Evolutionary conservation across 2,113 vertebrate species (phyloP).

Genomic region (Carassius auratus): DNA sequence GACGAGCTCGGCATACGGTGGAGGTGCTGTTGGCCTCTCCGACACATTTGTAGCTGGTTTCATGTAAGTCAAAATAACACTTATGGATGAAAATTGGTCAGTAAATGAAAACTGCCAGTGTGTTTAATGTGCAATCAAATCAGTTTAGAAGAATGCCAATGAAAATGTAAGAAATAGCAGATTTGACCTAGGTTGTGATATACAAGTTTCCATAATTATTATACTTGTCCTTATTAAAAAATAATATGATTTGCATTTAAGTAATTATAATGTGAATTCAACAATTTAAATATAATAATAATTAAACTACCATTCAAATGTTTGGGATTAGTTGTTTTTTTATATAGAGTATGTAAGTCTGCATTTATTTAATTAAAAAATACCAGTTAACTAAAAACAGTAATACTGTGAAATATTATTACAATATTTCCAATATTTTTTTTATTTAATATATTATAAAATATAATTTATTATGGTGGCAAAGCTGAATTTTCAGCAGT

Average conservation of each 20-base stretch:
- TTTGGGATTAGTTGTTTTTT: background rate
- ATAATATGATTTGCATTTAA: background rate
- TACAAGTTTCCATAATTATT: too few species aligned
- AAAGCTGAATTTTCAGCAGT: too few species aligned
- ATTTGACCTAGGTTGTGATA: too few species aligned
- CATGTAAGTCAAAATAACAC: constrained; percentile 80
- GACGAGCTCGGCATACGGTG: constrained; percentile 92
- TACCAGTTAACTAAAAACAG: background rate
- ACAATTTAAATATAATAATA: too few species aligned
- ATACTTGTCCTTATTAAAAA: too few species aligned
- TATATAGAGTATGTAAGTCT: background rate
- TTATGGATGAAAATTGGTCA: background rate
- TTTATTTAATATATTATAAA: too few species aligned
- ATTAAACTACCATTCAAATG: background rate
- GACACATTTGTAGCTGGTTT: constrained; percentile 90
- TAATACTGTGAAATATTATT: background rate
- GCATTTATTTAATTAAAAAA: background rate
- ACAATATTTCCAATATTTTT: too few species aligned
- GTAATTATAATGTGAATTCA: too few species aligned
- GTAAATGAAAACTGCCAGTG: background rate
- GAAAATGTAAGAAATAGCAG: background rate
- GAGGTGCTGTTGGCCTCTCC: constrained; percentile 84
- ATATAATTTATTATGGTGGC: too few species aligned
- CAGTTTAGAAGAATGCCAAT: background rate
- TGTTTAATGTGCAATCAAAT: background rate